Evolutionary conservation across 2,113 vertebrate genomes (phyloP), one percentile per base, ranked within the genome.

Genomic region (Limanda limanda): DNA sequence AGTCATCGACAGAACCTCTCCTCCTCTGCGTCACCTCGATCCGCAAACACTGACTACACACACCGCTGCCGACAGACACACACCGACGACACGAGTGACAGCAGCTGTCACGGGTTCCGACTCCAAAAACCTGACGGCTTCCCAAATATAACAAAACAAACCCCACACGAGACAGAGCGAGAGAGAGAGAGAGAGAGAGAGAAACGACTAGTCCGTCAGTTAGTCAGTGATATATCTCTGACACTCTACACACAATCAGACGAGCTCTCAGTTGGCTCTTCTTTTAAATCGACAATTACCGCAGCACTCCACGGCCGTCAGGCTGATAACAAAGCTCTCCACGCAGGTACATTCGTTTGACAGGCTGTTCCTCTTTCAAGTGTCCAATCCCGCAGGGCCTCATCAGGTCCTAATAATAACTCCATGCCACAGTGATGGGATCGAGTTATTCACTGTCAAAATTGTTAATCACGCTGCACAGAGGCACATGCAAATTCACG

Each of bases 1-100:
- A 90, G 83, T 65, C 84, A 86, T 82, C 42, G 61, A 74, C 64
- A 20, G 47, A 73, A 75, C 79, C 78, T 75, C 78, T 85, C 81
- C 78, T 72, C 83, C 68, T 84, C 79, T 71, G 85, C 57, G 20
- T 57, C 86, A 76, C 71, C 71, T 52, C 65, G 24, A 78, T 70
- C 71, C 54, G 71, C 63, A 76, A 59, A 82, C 71, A 84, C 86
- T 58, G 79, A 81, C 78, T 56, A 77, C 72, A 48, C 70, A 47
- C 68, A 63, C 59, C 21, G 69, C 84, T 31, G 31, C 31, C 6
- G 31, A 31, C 31, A 31, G 31, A 77, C 72, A 48, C 72, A 48
- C 68, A 63, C 59, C 21, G 67, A 85, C 60, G 23, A 78, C 24
- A 18, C 40, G 68, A 85, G 74, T 63, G 77, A 84, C 71, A 70